Base-by-base conservation (phyloP, 2,888 invertebrate species). In the Aporophyla nigra region DNA sequence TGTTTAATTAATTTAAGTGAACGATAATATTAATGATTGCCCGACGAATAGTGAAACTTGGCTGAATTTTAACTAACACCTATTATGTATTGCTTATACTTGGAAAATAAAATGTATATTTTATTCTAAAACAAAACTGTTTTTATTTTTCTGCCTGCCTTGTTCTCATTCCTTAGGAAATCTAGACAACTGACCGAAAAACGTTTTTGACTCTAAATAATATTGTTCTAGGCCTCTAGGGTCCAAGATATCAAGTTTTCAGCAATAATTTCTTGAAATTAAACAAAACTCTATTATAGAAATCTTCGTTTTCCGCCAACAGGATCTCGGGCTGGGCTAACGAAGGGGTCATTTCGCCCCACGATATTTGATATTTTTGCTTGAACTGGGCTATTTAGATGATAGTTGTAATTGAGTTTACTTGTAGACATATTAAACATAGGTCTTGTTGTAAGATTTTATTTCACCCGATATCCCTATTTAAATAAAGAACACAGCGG, bases 301-400 rank as follows among this genome's bases (percentile, higher is more conserved):
- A 83, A 83, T 74, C 53, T 76, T 75, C 24, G 46, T 83, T 82
- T 62, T 76, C n/a, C 16, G n/a, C 59, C 43, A 5, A 58, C 49
- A 59, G 51, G 54, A 46, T 70, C 54, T 65, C 51, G 4, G 59
- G 5, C 14, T 62, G 54, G 78, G 79, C 79, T 85, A 87, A 87
- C 78, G 83, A 83, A 83, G 74, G 69, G 76, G 74, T 79, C 74
- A 74, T 76, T 83, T 82, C 74, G 70, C 27, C 49, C 24, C 9
- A 27, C 53, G 69, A 33, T 59, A 84, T 76, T 78, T 77, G 81
- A 87, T 87, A 82, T 75, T 54, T 67, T 65, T 59, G 65, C 24
- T 49, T 27, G 33, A 71, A 74, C 59, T 61, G 33, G 40, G 19
- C 40, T 53, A 68, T 74, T 65, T 58, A 67, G 69, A 66, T 63